Base-by-base conservation (phyloP, 1,140 invertebrate genomes). In the Sminthurides bifidus region DNA sequence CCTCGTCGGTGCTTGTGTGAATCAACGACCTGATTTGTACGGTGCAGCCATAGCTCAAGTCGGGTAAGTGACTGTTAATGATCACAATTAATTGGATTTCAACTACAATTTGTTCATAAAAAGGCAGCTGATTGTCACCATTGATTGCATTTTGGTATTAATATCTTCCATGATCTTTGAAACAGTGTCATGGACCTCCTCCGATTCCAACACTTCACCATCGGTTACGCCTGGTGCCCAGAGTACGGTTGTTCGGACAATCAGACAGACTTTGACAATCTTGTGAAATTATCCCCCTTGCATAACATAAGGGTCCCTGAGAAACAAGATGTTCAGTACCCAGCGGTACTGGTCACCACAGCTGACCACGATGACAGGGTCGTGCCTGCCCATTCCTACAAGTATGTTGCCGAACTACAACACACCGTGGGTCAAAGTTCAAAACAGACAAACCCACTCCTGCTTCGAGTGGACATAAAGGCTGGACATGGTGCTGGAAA, bases 121-220 rank as follows among this genome's bases (percentile, higher is more conserved):
- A 17, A 51, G 38, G 33, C 6, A 35, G 19, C 4, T 6, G 19
- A 29, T 15, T 19, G 19, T 30, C 19, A 50, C 49, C 57, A 52
- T 56, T 29, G 52, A 65, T 58, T 56, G 29, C 44, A 60, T 54
- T 44, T 58, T 8, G 8, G 23, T n/a, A n/a, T n/a, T n/a, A n/a
- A n/a, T n/a, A 43, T 56, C 41, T 62, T 66, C 27, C 52, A 51
- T 66, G 72, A 72, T 40, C 69, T n/a, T n/a, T n/a, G n/a, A n/a
- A n/a, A 27, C 44, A 93, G 92, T 33, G 92, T 98, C 1, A 78
- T 97, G 72, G 95, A 98, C 73, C 92, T 98, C 90, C 71, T 98
- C 37, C 78, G 92, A 35, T 98, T 91, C 73, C 90, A 97, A 73
- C 95, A 95, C 72, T 98, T 97, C 69, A 98, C 94, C 1, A 92